Conservation (phyloP, 2,797 vertebrate species). For the Podarcis siculus region DNA sequence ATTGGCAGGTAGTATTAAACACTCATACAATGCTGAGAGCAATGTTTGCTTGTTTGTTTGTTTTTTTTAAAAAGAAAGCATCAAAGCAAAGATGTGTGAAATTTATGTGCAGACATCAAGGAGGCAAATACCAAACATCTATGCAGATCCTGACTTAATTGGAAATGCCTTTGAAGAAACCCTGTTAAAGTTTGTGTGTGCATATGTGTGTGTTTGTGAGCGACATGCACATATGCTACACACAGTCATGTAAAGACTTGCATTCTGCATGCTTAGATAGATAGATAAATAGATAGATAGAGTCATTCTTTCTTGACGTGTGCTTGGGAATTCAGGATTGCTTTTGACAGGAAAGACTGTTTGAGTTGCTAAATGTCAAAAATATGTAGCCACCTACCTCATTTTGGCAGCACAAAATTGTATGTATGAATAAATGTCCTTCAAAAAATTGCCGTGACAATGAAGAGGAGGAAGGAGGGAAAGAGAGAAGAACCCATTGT, state of each 20-base stretch:
- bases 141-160: not conserved
- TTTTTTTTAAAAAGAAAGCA: no score
- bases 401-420: conserved; percentile 41
- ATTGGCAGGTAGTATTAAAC: not conserved
- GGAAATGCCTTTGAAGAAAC: not conserved
- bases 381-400: not conserved
- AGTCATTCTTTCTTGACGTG: conserved; percentile 20
- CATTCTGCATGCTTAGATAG: not conserved
- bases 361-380: conserved; percentile 20
- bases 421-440: conserved; percentile 11
- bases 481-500: not conserved
- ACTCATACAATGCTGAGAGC: not conserved
- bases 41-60: not conserved
- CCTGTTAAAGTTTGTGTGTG: not conserved
- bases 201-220: not conserved
- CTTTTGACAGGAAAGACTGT: not conserved
- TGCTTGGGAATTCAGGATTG: not conserved
- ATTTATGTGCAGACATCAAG: not conserved
- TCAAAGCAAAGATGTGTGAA: not conserved
- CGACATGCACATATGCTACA: not conserved
- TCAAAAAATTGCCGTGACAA: conserved; percentile 13
- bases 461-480: conserved; percentile 17
- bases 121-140: not conserved
- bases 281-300: not conserved
- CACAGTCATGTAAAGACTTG: not conserved